Base-by-base conservation (phyloP, 2,888 invertebrate species). In the Pristionchus exspectatus region DNA sequence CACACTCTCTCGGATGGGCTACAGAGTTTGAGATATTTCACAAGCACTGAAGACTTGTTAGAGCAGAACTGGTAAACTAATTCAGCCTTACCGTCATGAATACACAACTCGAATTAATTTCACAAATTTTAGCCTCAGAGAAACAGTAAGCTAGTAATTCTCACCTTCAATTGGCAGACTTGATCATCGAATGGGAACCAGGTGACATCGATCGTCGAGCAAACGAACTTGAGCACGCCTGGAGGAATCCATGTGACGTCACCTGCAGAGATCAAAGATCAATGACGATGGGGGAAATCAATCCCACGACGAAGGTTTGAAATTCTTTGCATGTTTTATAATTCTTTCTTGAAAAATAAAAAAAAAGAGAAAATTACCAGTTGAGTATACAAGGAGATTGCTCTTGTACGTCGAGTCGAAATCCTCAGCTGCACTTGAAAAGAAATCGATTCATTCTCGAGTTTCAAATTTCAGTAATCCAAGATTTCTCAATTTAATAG, bases 101-200 rank as follows among this genome's bases (percentile, higher is more conserved):
- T 44, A 44, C 44, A 44, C 44, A 44, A 44, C 44, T 9, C 44
- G 3, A 9, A 44, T 44, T 44, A 44, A 44, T 44, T 5, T 44
- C 9, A n/a, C 9, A 9, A 44, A 9, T 44, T 44, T 44, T 44
- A 44, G 44, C 9, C 44, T 59, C 7, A 3, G 59, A 59, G 21
- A 16, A 72, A 14, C 7, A n/a, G 77, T 30, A 33, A 30, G 30
- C 24, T 3, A 3, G 24, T 44, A 33, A 33, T 30, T 16, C 69
- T 38, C 24, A 87, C 87, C 69, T 93, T 93, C 87, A 93, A 89
- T 72, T 94, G 92, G 85, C 94, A 94, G 16, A 92, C 88, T 90
- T 99, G 98, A 96, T 98, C 98, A 96, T 99, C 98, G 96, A 98
- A 99, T 92, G 98, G 98, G 96, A 98, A 99, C 98, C 98, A 98